Evolutionary conservation across 2,797 vertebrate genomes (phyloP).

Genomic region (Pseudomugil gertrudae): DNA sequence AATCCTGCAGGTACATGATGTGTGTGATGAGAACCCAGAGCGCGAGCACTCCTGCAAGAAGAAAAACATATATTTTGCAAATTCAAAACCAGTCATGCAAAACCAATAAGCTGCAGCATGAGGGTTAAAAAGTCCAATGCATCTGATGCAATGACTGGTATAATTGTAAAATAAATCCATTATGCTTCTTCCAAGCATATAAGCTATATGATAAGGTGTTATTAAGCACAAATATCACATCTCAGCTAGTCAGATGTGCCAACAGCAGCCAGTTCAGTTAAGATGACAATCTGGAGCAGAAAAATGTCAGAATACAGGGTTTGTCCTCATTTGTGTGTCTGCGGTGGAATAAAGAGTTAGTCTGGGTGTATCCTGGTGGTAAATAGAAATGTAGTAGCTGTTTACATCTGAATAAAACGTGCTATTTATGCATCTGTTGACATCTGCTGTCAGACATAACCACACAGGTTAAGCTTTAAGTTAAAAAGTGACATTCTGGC

Average conservation of each 20-base stretch:
- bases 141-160: too few relatives aligned
- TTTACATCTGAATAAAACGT: background rate
- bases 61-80: background rate
- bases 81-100: background rate
- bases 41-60: constrained; percentile 88
- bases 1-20: constrained; percentile 97
- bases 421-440: background rate
- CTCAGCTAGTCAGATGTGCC: background rate
- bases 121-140: too few relatives aligned
- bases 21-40: constrained; percentile 94
- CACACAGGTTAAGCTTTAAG: background rate
- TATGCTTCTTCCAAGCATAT: too few relatives aligned
- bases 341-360: background rate
- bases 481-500: background rate
- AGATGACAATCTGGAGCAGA: background rate
- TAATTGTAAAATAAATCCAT: too few relatives aligned
- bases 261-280: background rate
- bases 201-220: too few relatives aligned
- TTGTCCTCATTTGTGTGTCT: background rate
- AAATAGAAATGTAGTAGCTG: too few relatives aligned
- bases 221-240: too few relatives aligned
- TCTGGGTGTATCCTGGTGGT: background rate
- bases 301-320: background rate
- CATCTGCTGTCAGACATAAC: background rate
- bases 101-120: too few relatives aligned